Percentiles rank a stretch among this genome's conserved stretches.
phyloP scores from a whole-genome alignment of 2,113 vertebrate genomes.

The Ascaphus truei region DNA sequence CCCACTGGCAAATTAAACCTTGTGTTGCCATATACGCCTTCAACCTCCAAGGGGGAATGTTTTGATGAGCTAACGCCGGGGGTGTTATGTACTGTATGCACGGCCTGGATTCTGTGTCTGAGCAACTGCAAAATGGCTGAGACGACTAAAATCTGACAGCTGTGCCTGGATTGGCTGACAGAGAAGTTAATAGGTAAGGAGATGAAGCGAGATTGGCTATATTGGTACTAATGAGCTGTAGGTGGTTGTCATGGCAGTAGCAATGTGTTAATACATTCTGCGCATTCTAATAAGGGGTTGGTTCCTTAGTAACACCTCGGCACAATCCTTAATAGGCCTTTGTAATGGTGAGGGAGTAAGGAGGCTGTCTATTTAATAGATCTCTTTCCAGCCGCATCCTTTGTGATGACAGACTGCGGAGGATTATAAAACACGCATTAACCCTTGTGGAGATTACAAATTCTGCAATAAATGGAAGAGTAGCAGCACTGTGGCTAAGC shows the following conservation, averaged over 20 bases:
- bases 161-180: not conserved
- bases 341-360: not conserved
- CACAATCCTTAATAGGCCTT: not conserved
- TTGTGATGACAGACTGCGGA: too few species aligned
- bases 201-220: not conserved
- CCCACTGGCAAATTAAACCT: too few species aligned
- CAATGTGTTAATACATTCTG: not conserved
- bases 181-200: not conserved
- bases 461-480: too few species aligned
- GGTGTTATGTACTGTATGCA: too few species aligned
- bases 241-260: constrained; percentile 1
- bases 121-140: not conserved
- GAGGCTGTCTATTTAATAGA: not conserved
- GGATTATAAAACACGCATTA: too few species aligned
- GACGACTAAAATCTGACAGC: not conserved
- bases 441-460: too few species aligned
- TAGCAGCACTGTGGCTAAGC: too few species aligned
- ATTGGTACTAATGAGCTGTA: not conserved
- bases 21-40: too few species aligned
- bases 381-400: too few species aligned
- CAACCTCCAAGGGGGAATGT: too few species aligned
- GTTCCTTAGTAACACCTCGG: constrained; percentile 14
- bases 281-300: not conserved
- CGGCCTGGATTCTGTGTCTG: not conserved
- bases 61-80: too few species aligned